Evolutionary conservation across 2,113 vertebrate genomes (phyloP).

Genomic region (Dipodomys stephensi): DNA sequence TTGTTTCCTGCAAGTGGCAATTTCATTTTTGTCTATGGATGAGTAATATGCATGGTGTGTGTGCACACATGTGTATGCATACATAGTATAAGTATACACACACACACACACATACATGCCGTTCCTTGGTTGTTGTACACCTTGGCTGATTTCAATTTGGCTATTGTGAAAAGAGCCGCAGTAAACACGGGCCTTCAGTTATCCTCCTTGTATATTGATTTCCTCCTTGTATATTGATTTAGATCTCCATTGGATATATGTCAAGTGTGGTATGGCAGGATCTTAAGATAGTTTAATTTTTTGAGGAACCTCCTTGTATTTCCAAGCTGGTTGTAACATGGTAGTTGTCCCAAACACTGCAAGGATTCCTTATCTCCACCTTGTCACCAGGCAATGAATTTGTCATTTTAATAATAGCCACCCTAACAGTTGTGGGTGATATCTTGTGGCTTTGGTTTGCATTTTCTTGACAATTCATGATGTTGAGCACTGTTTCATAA

Average conservation of each 20-base stretch:
- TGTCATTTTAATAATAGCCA: neutral
- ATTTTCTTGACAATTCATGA: neutral
- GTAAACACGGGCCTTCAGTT: no score
- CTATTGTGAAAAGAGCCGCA: no score
- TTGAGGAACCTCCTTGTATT: neutral
- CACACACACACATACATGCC: no score
- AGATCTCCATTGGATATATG: no score
- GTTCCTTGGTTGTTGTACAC: no score
- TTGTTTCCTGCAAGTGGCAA: no score
- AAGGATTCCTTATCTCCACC: neutral
- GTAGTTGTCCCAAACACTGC: neutral
- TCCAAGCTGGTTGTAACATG: neutral
- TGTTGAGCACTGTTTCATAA: neutral
- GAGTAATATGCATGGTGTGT: no score
- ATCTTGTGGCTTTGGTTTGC: neutral
- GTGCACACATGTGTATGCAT: no score
- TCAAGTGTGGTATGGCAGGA: neutral
- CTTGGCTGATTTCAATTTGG: no score
- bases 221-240: neutral
- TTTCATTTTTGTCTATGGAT: no score
- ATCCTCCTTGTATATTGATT: no score
- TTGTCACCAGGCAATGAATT: neutral
- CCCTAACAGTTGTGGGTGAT: neutral
- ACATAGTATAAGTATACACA: no score
- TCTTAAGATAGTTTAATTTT: neutral